These are phyloP conservation scores for Eutolmus rufibarbis DNA, from an alignment of 2,888 invertebrate species.

Conservation along the genomic window DNA sequence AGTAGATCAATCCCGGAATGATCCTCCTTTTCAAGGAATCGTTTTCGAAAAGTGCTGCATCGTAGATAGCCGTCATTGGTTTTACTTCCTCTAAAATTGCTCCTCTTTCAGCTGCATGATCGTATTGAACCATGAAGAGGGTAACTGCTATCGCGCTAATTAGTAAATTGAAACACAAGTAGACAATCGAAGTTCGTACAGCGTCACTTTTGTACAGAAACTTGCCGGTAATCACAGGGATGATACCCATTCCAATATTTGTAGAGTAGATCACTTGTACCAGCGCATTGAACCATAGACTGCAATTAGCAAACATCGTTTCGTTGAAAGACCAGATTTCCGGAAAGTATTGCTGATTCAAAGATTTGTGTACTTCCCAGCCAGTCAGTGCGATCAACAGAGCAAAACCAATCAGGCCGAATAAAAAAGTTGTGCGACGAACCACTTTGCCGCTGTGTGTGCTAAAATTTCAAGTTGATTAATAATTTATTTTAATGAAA, in stretches of 20 bases:
- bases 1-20: constrained; percentile 57
- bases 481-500: not conserved
- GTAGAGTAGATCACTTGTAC: constrained; percentile 61
- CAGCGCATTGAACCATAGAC: constrained; percentile 62
- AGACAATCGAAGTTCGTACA: constrained; percentile 60
- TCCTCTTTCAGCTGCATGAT: constrained; percentile 51
- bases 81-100: constrained; percentile 56
- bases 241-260: constrained; percentile 60
- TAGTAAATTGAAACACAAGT: constrained; percentile 62
- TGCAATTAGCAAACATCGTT: constrained; percentile 54
- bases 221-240: constrained; percentile 62
- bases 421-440: constrained; percentile 58
- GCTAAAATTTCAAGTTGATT: constrained; percentile 50
- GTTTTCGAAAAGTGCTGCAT: constrained; percentile 54
- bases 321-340: constrained; percentile 58
- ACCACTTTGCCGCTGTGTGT: constrained; percentile 61
- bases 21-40: constrained; percentile 52
- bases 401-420: constrained; percentile 56
- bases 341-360: constrained; percentile 58
- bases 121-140: constrained; percentile 61
- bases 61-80: constrained; percentile 60
- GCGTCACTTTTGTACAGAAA: constrained; percentile 63
- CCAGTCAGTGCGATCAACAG: constrained; percentile 58
- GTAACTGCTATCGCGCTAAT: constrained; percentile 61
- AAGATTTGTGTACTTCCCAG: constrained; percentile 60